These are phyloP conservation scores for Ceraclea dissimilis DNA, from an alignment of 2,888 invertebrate genomes.

Conservation along the genomic window DNA sequence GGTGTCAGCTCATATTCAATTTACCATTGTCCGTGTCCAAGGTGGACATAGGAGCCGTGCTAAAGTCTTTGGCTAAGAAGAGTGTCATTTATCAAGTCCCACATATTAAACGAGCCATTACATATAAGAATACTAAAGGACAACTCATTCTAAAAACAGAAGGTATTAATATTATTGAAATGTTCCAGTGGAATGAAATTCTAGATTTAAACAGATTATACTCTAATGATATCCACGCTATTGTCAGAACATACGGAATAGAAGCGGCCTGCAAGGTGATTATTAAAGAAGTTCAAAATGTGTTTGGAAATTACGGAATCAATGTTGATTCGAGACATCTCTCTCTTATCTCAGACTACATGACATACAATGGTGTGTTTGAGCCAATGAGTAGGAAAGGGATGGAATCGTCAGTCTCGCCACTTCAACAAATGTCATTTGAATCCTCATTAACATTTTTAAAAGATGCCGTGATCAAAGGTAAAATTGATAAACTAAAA, in stretches of 20 bases:
- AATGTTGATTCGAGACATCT: constrained; percentile 91
- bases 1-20: constrained; percentile 77
- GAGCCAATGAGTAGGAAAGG: constrained; percentile 86
- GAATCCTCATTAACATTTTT: constrained; percentile 88
- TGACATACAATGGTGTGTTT: constrained; percentile 90
- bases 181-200: constrained; percentile 73
- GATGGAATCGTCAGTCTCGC: constrained; percentile 86
- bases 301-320: constrained; percentile 96
- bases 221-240: constrained; percentile 89
- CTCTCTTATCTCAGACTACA: constrained; percentile 89
- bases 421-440: constrained; percentile 96
- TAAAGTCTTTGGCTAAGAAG: constrained; percentile 61
- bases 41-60: constrained; percentile 68
- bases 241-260: constrained; percentile 88
- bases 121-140: constrained; percentile 55
- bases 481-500: constrained; percentile 64
- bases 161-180: constrained; percentile 87
- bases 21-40: constrained; percentile 56
- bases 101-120: constrained; percentile 77
- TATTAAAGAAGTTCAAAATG: constrained; percentile 89
- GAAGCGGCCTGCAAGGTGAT: constrained; percentile 92
- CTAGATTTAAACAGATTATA: constrained; percentile 78
- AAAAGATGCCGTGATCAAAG: constrained; percentile 64
- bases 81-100: constrained; percentile 74
- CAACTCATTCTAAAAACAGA: constrained; percentile 79